A percentile compares a stretch with the other conserved stretches of the same genome.
These are phyloP conservation scores for Lasioglossum vierecki DNA, from an alignment of 2,888 invertebrate genomes.

Conservation along the genomic window DNA sequence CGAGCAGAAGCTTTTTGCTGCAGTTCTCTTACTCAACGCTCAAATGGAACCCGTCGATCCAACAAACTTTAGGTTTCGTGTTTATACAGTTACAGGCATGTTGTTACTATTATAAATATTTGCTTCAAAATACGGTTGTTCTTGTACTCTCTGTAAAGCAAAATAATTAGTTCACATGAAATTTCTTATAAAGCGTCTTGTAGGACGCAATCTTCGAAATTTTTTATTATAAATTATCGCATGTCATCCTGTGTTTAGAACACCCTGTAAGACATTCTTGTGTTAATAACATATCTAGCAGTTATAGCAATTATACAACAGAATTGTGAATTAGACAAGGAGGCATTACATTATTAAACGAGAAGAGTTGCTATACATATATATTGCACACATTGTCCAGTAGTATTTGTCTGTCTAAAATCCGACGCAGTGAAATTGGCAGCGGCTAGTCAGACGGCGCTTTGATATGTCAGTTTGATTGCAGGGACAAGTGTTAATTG, in stretches of 20 bases:
- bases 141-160: neutral
- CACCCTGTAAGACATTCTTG: neutral
- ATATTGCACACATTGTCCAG: neutral
- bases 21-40: neutral
- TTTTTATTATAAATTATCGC: neutral
- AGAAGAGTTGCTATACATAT: neutral
- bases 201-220: neutral
- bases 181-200: neutral
- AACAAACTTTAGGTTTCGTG: neutral
- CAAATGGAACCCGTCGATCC: neutral
- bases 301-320: neutral
- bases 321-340: neutral
- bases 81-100: neutral
- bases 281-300: neutral
- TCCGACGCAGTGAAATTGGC: constrained; percentile 3
- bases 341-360: neutral
- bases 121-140: no score
- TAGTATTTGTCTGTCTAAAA: neutral
- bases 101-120: neutral
- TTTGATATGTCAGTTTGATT: neutral
- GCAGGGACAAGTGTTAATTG: neutral
- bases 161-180: neutral
- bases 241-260: neutral
- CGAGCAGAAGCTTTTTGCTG: neutral
- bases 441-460: constrained; percentile 3